These are phyloP conservation scores for Steinernema hermaphroditum DNA, from an alignment of 2,888 invertebrate genomes.

Conservation along the genomic window DNA sequence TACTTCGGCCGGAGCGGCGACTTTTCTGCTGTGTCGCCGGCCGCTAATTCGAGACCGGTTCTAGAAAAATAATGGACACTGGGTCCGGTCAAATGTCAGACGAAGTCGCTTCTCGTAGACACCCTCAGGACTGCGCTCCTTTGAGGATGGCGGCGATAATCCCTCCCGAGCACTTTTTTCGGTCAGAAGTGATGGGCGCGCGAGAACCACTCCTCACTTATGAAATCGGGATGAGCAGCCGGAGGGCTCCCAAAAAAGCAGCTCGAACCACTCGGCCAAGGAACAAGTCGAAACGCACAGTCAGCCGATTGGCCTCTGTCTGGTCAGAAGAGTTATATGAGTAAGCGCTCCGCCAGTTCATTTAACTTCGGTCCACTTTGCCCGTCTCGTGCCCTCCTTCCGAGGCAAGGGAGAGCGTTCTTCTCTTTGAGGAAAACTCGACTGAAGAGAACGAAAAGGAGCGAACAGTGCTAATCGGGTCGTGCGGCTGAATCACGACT, in stretches of 20 bases:
- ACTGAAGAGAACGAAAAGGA: background rate
- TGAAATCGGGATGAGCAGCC: background rate
- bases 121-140: background rate
- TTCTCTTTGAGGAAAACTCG: constrained; percentile 3
- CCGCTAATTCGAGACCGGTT: constrained; percentile 31
- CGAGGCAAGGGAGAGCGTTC: background rate
- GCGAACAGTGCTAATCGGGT: constrained; percentile 29
- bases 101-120: background rate
- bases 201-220: background rate
- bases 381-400: background rate
- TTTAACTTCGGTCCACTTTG: background rate
- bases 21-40: constrained; percentile 21
- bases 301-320: background rate
- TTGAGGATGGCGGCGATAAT: constrained; percentile 10
- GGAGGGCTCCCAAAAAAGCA: background rate
- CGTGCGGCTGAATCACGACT: constrained; percentile 23
- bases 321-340: too few relatives aligned
- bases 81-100: constrained; percentile 27
- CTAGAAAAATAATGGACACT: constrained; percentile 25
- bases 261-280: background rate
- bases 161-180: background rate
- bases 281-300: background rate
- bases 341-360: background rate
- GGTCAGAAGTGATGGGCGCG: background rate
- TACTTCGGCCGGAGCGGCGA: constrained; percentile 29